Evolutionary conservation across 2,797 vertebrate genomes (phyloP).

Genomic region (Helostoma temminkii): DNA sequence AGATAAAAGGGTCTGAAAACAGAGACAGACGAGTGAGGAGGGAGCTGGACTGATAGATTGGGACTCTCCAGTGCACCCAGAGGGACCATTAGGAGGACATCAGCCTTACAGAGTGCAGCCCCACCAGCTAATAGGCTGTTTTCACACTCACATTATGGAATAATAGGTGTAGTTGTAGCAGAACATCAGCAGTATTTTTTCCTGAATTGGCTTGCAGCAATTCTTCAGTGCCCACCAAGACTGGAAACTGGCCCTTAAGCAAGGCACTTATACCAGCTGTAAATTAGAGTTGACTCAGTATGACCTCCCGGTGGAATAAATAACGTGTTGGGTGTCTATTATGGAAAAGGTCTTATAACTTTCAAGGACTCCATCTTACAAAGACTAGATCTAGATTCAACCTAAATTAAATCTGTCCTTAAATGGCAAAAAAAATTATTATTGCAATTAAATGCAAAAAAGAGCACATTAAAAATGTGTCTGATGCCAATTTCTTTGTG

Average conservation of each 20-base stretch:
- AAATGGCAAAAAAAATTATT: not conserved
- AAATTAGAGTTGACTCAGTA: slow-evolving; percentile 21
- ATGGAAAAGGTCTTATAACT: not conserved
- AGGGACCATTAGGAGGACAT: slow-evolving; percentile 67
- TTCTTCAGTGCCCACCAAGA: slow-evolving; percentile 16
- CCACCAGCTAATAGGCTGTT: slow-evolving; percentile 66
- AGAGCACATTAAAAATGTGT: not conserved
- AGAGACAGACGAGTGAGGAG: slow-evolving; percentile 39
- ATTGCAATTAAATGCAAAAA: not conserved
- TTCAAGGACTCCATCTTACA: slow-evolving; percentile 6
- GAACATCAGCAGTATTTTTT: slow-evolving; percentile 58
- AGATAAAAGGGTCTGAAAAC: slow-evolving; percentile 43
- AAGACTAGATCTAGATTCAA: not conserved
- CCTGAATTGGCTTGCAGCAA: slow-evolving; percentile 26
- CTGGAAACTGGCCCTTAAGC: slow-evolving; percentile 23
- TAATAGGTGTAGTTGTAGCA: slow-evolving; percentile 58
- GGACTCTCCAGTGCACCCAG: slow-evolving; percentile 57
- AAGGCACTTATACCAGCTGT: slow-evolving; percentile 8
- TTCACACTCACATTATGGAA: slow-evolving; percentile 61
- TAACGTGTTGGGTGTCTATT: not conserved
- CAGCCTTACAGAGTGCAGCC: slow-evolving; percentile 54
- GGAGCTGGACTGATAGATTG: slow-evolving; percentile 40
- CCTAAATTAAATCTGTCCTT: not conserved
- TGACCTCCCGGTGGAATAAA: slow-evolving; percentile 14
- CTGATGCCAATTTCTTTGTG: not conserved